Conservation (phyloP, 1,140 invertebrate species). For the Orchestia grillus region DNA sequence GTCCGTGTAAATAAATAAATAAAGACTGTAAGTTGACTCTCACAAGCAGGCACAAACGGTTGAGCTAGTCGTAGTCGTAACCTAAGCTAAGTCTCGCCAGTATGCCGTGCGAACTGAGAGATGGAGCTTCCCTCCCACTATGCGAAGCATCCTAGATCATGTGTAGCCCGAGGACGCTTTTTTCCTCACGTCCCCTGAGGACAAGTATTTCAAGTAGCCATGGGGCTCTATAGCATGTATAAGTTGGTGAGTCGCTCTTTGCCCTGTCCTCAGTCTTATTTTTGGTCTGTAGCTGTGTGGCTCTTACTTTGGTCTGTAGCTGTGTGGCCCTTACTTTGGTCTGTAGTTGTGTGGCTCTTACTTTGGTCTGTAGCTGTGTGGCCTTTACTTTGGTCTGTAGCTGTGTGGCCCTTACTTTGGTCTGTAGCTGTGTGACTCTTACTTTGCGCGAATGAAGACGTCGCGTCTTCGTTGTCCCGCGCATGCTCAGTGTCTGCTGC, state of each 20-base stretch:
- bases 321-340: too few species aligned
- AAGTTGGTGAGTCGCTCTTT: constrained; percentile 15
- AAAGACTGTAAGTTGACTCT: background rate
- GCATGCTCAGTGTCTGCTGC: too few species aligned
- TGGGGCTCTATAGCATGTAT: constrained; percentile 10
- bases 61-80: background rate
- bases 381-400: too few species aligned
- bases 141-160: background rate
- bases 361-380: too few species aligned
- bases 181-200: background rate
- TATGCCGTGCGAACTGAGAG: background rate
- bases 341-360: too few species aligned
- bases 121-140: background rate
- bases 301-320: background rate
- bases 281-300: background rate
- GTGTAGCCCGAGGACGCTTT: background rate
- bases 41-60: background rate
- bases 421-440: too few species aligned
- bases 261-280: background rate
- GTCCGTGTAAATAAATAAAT: background rate
- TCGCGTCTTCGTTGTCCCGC: too few species aligned
- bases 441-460: too few species aligned
- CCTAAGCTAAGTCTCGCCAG: background rate
- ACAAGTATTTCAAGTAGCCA: background rate
- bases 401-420: too few species aligned